Base-by-base conservation (phyloP, 37 sponge, comb jelly and placozoan species). In the Cliona cf. orientalis region DNA sequence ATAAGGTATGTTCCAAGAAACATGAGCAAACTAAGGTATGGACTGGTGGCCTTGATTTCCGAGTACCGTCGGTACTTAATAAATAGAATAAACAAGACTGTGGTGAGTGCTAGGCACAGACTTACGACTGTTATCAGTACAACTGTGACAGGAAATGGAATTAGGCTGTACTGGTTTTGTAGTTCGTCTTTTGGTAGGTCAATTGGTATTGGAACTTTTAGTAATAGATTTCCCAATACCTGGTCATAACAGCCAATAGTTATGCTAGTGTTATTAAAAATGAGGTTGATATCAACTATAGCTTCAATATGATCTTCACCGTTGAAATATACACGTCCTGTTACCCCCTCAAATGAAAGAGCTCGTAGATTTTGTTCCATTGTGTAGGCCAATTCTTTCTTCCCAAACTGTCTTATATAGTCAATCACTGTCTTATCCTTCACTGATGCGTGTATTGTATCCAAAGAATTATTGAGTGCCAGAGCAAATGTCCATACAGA, bases 1-100 rank as follows among this genome's bases (percentile, higher is more conserved):
- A 77, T 44, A 0, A 77, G 78, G 78, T 63, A 77, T 44, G 64
- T 64, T 11, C 78, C 78, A 7, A 77, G 1, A 58, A 77, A 77
- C 78, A 77, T 77, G 78, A 63, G 28, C 33, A 58, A 29, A 29
- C 78, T 77, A 21, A 73, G 56, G 22, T 11, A 7, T 28, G 53
- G 53, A 28, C 74, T 73, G 34, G 57, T 6, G 22, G 74, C 74
- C 26, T 73, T 73, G 56, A 73, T 55, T 38, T 73, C 74, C 1
- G 34, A 2, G 36, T 46, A 23, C 11, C 53, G 26, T 22, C 74
- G 21, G 21, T 23, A 53, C 36, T 55, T 33, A 32, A 55, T 55
- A 37, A 73, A 73, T 2, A 73, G 19, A 9, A 11, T 3, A 12
- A 73, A 25, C 11, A 73, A n/a, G 34, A 46, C 56, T 9, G 37